A percentile compares a stretch with the other conserved stretches of the same genome.
Conservation (phyloP, 1,140 invertebrate species). For the Nilaparvata lugens region DNA sequence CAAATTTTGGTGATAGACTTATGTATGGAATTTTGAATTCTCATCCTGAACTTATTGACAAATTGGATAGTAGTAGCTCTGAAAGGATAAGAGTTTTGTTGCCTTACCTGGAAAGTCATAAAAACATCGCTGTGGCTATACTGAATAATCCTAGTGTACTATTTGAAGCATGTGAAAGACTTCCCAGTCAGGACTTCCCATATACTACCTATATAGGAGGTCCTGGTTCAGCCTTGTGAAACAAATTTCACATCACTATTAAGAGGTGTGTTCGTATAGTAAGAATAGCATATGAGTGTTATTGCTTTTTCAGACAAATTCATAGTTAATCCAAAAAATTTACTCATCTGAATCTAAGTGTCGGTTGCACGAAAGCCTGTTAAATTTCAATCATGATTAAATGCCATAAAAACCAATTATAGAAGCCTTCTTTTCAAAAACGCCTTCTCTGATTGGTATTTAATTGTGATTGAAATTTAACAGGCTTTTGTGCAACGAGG, state of each 20-base stretch:
- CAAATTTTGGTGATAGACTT: background rate
- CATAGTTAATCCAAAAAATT: background rate
- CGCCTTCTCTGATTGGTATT: too few species aligned
- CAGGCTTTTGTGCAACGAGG: too few species aligned
- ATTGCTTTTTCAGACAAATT: too few species aligned
- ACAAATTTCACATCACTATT: background rate
- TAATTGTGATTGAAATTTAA: too few species aligned
- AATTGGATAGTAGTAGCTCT: background rate
- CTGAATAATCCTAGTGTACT: background rate
- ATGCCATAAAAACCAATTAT: too few species aligned
- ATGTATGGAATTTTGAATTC: background rate
- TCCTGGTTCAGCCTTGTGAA: background rate
- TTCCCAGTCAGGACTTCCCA: background rate
- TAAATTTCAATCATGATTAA: too few species aligned
- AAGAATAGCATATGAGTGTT: too few species aligned
- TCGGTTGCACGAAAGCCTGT: too few species aligned
- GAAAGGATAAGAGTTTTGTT: background rate
- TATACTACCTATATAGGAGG: background rate
- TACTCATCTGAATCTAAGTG: background rate
- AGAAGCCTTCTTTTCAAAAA: too few species aligned
- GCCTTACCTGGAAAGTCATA: background rate
- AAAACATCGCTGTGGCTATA: background rate
- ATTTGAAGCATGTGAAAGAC: background rate
- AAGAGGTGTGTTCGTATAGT: background rate
- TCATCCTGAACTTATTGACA: background rate